Conservation (phyloP, 2,888 invertebrate genomes). For the Eustalomyia histrio region DNA sequence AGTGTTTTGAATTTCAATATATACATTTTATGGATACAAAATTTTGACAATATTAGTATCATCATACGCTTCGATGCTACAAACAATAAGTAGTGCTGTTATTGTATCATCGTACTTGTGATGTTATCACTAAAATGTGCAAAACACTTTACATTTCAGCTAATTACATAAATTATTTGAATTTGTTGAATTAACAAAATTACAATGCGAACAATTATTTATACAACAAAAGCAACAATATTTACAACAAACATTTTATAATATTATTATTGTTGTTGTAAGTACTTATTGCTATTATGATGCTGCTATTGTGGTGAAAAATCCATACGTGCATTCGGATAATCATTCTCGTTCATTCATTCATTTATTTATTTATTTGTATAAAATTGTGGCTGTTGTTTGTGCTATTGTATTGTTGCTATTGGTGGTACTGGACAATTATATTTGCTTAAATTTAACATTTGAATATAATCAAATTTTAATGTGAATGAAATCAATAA, state of each 20-base stretch:
- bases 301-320: slow-evolving; percentile 8
- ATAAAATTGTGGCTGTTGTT: neutral
- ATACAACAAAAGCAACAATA: neutral
- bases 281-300: neutral
- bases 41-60: too few species aligned
- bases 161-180: slow-evolving; percentile 15
- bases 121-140: neutral
- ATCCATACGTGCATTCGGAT: neutral
- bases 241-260: neutral
- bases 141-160: neutral
- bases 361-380: neutral
- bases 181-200: slow-evolving; percentile 28
- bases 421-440: neutral
- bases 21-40: too few species aligned
- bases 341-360: neutral
- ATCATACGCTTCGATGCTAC: too few species aligned
- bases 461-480: neutral
- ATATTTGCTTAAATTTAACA: neutral
- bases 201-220: slow-evolving; percentile 10
- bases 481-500: neutral
- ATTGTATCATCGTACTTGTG: neutral
- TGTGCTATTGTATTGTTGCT: too few species aligned
- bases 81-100: too few species aligned
- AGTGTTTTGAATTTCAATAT: too few species aligned
- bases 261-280: neutral